Evolutionary conservation across 2,113 vertebrate species (phyloP).

Genomic region (Oreotragus oreotragus): DNA sequence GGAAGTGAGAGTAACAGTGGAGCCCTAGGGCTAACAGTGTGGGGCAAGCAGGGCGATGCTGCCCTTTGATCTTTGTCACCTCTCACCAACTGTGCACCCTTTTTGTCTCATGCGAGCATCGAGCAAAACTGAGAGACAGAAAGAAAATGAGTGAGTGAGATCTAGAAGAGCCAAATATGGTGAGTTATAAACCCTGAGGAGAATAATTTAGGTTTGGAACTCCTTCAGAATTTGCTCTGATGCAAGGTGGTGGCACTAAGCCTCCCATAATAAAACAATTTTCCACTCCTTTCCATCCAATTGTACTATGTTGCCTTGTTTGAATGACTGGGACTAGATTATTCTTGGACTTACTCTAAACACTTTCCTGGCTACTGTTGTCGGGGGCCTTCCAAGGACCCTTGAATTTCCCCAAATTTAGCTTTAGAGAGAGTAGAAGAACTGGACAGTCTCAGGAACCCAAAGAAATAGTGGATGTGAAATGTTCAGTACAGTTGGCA

Average conservation of each 20-base stretch:
- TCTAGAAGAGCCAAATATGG: not conserved
- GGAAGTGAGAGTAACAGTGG: slow-evolving; percentile 27
- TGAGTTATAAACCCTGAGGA: not conserved
- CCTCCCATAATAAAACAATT: not conserved
- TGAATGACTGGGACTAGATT: not conserved
- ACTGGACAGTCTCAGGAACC: not conserved
- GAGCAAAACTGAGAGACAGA: not conserved
- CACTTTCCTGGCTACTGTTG: not conserved
- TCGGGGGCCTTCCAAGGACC: not conserved
- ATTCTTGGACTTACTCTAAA: not conserved
- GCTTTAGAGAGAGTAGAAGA: not conserved
- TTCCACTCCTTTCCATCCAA: not conserved
- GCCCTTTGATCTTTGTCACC: slow-evolving; percentile 23
- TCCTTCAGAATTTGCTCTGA: not conserved
- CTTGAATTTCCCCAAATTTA: not conserved
- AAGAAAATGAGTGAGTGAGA: not conserved
- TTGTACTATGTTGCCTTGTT: not conserved
- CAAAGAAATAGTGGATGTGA: not conserved
- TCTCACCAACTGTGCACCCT: not conserved
- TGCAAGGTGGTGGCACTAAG: not conserved
- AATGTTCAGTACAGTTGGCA: not conserved
- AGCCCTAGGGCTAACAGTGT: slow-evolving; percentile 13
- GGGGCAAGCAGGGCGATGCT: not conserved
- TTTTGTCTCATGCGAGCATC: not conserved
- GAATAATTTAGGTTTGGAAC: not conserved